Conservation (phyloP, 2,888 invertebrate species). For the Drosophila nr. medialis region DNA sequence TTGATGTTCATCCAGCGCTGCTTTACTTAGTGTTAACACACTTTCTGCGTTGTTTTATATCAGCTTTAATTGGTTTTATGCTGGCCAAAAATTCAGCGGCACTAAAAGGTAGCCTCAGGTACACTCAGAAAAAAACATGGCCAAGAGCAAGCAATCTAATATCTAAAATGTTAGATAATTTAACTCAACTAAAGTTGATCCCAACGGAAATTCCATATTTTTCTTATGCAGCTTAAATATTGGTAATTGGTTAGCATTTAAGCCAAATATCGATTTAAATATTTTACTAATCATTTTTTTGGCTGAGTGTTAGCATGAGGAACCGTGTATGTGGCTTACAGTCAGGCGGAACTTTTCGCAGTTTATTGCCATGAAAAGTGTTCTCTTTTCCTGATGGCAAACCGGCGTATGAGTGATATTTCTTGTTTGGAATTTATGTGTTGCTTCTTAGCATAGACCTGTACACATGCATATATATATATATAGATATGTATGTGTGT, state of each 20-base stretch:
- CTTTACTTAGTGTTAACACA: slow-evolving; percentile 39
- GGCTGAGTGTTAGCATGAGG: background rate
- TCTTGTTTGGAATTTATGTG: slow-evolving; percentile 59
- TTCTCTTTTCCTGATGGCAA: slow-evolving; percentile 25
- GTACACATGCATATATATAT: background rate
- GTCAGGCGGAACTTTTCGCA: slow-evolving; percentile 10
- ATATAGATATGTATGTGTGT: background rate
- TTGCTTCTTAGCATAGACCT: slow-evolving; percentile 17
- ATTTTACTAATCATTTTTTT: background rate
- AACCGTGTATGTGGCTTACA: background rate
- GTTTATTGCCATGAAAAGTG: slow-evolving; percentile 19
- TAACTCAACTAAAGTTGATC: background rate
- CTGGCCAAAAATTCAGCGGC: slow-evolving; percentile 27
- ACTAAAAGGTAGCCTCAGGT: background rate
- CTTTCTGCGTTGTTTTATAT: slow-evolving; percentile 26
- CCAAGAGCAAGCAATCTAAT: background rate
- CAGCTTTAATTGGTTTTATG: slow-evolving; percentile 62
- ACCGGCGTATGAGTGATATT: slow-evolving; percentile 76
- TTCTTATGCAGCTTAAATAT: background rate
- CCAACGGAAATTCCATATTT: rapidly evolving
- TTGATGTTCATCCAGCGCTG: slow-evolving; percentile 49
- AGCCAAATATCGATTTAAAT: too few relatives aligned
- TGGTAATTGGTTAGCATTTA: background rate
- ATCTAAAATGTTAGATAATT: background rate
- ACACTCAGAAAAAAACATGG: background rate